Evolutionary conservation across 2,113 vertebrate species (phyloP).

Genomic region (Syrrhaptes paradoxus): DNA sequence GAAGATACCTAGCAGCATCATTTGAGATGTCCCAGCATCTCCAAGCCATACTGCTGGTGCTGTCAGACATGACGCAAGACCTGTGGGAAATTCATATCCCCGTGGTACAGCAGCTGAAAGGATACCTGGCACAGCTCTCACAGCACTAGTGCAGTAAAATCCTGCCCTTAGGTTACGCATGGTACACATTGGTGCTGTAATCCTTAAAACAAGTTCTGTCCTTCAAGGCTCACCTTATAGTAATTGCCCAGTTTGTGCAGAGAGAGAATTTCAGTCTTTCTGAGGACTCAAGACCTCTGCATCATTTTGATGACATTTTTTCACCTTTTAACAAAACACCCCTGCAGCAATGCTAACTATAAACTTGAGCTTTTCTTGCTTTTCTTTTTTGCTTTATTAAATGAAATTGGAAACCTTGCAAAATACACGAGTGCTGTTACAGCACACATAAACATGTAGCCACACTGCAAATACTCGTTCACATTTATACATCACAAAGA

Average conservation of each 20-base stretch:
- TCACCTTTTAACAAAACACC: neutral
- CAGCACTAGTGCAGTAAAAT: neutral
- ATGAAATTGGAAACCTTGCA: neutral
- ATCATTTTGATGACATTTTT: neutral
- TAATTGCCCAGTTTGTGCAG: neutral
- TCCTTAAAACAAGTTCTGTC: neutral
- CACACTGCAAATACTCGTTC: neutral
- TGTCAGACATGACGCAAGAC: neutral
- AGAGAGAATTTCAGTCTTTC: neutral
- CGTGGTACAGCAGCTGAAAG: accelerated
- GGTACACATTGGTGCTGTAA: neutral
- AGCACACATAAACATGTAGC: neutral
- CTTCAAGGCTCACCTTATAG: neutral
- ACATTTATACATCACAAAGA: neutral
- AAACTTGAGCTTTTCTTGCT: neutral
- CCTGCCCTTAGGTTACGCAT: neutral
- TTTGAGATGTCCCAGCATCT: neutral
- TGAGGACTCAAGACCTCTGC: neutral
- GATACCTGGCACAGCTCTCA: accelerated
- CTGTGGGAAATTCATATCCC: neutral
- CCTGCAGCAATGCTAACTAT: neutral
- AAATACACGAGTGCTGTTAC: neutral
- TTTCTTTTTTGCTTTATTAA: neutral
- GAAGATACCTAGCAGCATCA: neutral
- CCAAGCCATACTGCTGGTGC: neutral